Evolutionary conservation across 2,888 invertebrate species (phyloP), one percentile per base, ranked within the genome.

Genomic region (Folsomia candida): DNA sequence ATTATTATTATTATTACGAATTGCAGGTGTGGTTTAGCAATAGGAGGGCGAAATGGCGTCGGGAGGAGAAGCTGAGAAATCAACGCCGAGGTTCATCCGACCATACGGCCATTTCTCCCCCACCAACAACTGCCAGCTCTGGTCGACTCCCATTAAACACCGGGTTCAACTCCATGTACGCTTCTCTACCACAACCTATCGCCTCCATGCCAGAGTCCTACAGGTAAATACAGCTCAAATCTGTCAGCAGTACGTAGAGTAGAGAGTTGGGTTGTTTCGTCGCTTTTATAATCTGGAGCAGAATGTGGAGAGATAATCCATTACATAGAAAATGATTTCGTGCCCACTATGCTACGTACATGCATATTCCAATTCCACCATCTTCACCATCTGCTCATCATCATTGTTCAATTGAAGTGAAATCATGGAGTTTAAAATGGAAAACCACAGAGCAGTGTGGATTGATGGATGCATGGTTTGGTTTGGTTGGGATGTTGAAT

Each of bases 41-140:
- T 85, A 90, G 99, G 68, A 88, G 99, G 64, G 99, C 99, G 80
- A 99, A 99, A 87, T 98, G 97, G 97, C 90, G 99, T 67, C 88
- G 99, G 22, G 99, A 99, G 83, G 99, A 99, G 84, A 99, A 99
- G 85, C 87, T 99, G 72, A 89, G 98, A 67, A 97, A 93, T 83
- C 97, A 97, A 85, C 86, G 93, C 78, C 87, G 93, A 69, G 86
- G 76, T 72, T 72, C 69, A 62, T 74, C 76, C 72, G 81, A 77
- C 80, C 81, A 76, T 81, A 82, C 79, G 81, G 82, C 76, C 79
- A 81, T 28, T 81, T 82, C 75, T 81, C 78, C 83, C 81, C 78
- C 81, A 81, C 67, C 77, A 47, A 81, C 73, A 75, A 81, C 74
- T 73, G 79, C 79, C 78, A 80, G 77, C 77, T 73, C 81, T 78